These are phyloP conservation scores for Climacteris rufus DNA, from an alignment of 2,113 vertebrate species.

Conservation along the genomic window DNA sequence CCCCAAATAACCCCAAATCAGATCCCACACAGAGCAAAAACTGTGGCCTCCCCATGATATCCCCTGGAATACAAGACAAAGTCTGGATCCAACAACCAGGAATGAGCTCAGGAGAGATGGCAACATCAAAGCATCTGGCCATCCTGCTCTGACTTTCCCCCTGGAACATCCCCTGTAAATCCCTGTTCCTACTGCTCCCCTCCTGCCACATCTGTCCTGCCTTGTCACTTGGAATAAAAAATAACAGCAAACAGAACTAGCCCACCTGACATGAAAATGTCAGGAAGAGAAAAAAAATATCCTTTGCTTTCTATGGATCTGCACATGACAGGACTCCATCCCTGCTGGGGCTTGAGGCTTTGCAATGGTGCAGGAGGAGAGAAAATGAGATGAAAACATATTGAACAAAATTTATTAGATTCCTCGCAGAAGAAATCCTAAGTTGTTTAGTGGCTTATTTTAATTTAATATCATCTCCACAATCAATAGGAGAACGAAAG, in stretches of 20 bases:
- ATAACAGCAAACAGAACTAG: background rate
- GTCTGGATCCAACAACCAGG: background rate
- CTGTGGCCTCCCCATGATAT: background rate
- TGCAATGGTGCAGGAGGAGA: background rate
- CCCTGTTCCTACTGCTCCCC: background rate
- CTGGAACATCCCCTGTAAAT: background rate
- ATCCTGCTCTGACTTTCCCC: background rate
- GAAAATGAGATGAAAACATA: background rate
- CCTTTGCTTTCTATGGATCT: background rate
- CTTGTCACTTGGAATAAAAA: background rate
- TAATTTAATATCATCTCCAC: constrained; percentile 1
- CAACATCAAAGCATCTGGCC: background rate
- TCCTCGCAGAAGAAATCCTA: background rate
- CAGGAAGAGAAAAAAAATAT: background rate
- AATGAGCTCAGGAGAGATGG: background rate
- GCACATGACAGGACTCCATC: background rate
- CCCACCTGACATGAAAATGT: background rate
- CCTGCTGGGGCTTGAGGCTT: background rate
- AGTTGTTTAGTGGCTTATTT: constrained; percentile 2
- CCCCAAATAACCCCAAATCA: background rate
- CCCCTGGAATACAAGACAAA: background rate
- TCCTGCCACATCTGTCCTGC: background rate
- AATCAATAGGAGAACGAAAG: constrained; percentile 22
- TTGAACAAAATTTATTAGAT: background rate
- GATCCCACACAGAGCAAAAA: background rate